These are phyloP conservation scores for Brachionus plicatilis DNA, from an alignment of 1,140 invertebrate species.

Conservation along the genomic window DNA sequence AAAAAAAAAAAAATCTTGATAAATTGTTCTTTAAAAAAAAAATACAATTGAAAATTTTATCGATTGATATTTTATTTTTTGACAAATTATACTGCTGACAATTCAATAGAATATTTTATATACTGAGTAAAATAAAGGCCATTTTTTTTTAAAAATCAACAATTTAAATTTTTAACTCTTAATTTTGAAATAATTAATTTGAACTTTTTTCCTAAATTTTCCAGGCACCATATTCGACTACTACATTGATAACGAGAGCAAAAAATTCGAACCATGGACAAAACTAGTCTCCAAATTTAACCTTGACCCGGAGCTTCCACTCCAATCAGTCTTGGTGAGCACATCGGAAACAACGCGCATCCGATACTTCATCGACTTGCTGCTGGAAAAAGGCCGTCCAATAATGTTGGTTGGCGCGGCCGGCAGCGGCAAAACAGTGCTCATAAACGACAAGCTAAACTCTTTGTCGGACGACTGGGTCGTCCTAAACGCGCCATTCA, in stretches of 20 bases:
- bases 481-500: conserved; percentile 85
- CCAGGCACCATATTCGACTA: conserved; percentile 82
- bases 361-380: conserved; percentile 77
- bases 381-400: conserved; percentile 79
- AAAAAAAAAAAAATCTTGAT: too few relatives aligned
- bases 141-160: too few relatives aligned
- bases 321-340: conserved; percentile 85
- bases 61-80: too few relatives aligned
- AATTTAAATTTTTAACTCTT: too few relatives aligned
- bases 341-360: conserved; percentile 85
- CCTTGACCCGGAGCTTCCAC: conserved; percentile 78
- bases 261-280: conserved; percentile 80
- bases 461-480: conserved; percentile 76
- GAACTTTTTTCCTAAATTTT: neutral
- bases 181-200: too few relatives aligned
- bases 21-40: too few relatives aligned
- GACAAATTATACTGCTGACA: too few relatives aligned
- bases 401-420: conserved; percentile 69
- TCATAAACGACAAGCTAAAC: conserved; percentile 76
- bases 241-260: conserved; percentile 80
- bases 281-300: conserved; percentile 82
- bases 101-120: too few relatives aligned
- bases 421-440: conserved; percentile 76
- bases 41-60: too few relatives aligned
- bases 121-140: too few relatives aligned